Conservation (phyloP, 2,113 vertebrate species). For the Scomber colias region DNA sequence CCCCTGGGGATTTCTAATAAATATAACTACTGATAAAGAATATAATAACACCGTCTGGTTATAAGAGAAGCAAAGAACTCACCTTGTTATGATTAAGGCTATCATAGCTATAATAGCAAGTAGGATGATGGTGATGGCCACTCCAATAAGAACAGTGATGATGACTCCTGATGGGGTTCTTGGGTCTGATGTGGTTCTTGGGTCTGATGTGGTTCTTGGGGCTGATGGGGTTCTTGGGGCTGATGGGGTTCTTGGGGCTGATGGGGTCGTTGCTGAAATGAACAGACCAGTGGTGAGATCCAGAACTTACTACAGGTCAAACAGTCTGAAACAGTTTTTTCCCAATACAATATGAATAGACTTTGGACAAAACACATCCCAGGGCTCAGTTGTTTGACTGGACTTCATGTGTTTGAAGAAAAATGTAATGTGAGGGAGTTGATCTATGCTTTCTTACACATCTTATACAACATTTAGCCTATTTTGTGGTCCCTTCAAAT, state of each 20-base stretch:
- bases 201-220: background rate
- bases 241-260: background rate
- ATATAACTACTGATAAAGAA: background rate
- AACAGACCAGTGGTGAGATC: background rate
- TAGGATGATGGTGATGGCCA: conserved; percentile 47
- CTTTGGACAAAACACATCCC: too few species aligned
- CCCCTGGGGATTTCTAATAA: background rate
- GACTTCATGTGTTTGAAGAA: too few species aligned
- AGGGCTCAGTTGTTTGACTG: too few species aligned
- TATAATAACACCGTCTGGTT: background rate
- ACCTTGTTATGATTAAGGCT: conserved; percentile 54
- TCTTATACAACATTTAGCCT: too few species aligned
- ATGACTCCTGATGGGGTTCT: background rate
- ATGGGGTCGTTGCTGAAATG: background rate
- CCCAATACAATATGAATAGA: too few species aligned
- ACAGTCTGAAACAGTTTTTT: background rate
- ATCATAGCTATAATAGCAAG: conserved; percentile 36
- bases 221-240: too few species aligned
- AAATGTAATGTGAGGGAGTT: too few species aligned
- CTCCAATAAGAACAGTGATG: conserved; percentile 15
- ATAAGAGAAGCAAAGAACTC: conserved; percentile 6
- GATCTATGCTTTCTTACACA: too few species aligned
- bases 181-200: background rate
- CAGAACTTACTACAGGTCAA: background rate
- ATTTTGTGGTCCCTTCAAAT: too few species aligned